Base-by-base conservation (phyloP, 2,888 invertebrate genomes). In the Sphaeridia pumilis region DNA sequence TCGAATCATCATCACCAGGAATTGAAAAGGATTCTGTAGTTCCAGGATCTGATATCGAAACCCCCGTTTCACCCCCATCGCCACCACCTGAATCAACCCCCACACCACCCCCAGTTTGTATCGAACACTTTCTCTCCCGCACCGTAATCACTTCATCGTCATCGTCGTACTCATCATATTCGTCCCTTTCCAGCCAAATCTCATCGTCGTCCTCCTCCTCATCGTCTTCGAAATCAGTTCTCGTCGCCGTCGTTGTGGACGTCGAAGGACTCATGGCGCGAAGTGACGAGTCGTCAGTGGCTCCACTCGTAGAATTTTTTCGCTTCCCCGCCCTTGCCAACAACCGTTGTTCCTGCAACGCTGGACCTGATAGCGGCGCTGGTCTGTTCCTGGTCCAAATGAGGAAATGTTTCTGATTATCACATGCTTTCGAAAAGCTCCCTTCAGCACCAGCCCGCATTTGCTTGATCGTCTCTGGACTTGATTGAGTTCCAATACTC, bases 351-450 rank as follows among this genome's bases (percentile, higher is more conserved):
- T 61, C 61, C 21, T 64, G 49, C 2, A 63, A 53, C 43, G 63
- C 46, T 24, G 64, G 58, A 17, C 63, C 53, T 10, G 63, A 60
- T 1, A 58, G 49, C 7, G 58, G 58, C 38, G 59, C 59, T 1
- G 60, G 49, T 45, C 55, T 56, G 27, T 63, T 63, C 12, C 61
- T 49, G 1, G 87, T 76, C 86, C 87, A 87, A 1, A 87, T 71
- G 46, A 88, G 70, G 66, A 87, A 88, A 48, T 80, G 76, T 0
- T 84, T 82, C 68, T 87, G 87, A 57, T 77, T 76, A 54, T 80
- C 78, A 69, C 88, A 88, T 4, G 87, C 80, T 53, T 84, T 81
- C 67, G 87, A 86, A 69, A 87, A 89, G 41, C 14, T 50, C 12
- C 24, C 46, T 35, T 24, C 49, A 42, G 22, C 46, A 50, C 22